Evolutionary conservation across 2,113 vertebrate genomes (phyloP).

Genomic region (Lamprotornis superbus): DNA sequence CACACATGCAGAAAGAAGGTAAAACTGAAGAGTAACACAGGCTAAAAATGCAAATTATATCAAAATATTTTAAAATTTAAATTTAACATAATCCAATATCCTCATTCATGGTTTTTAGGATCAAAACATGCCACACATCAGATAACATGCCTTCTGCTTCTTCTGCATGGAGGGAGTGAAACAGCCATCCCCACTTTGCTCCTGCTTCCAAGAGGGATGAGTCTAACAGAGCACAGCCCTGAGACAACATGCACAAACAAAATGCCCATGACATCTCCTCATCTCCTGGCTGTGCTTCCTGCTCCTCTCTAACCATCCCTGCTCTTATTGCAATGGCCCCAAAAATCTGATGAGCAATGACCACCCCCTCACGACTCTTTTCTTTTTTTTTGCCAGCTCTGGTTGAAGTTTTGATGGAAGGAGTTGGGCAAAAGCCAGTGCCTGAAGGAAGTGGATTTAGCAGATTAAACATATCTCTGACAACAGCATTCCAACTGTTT

Average conservation of each 20-base stretch:
- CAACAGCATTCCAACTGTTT: background rate
- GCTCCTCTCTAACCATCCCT: background rate
- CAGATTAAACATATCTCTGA: background rate
- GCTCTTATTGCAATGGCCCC: background rate
- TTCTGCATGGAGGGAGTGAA: background rate
- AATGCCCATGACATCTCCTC: fast-evolving
- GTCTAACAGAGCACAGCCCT: background rate
- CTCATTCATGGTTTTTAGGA: background rate
- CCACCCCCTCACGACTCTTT: background rate
- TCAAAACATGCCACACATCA: background rate
- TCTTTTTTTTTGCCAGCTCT: background rate
- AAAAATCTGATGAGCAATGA: background rate
- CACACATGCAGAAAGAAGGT: background rate
- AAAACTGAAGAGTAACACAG: background rate
- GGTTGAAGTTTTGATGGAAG: background rate
- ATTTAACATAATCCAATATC: background rate
- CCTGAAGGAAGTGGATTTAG: background rate
- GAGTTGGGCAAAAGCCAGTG: background rate
- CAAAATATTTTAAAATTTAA: background rate
- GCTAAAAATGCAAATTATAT: background rate
- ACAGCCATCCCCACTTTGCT: background rate
- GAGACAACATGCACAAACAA: fast-evolving
- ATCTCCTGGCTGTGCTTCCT: background rate
- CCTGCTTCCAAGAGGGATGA: background rate
- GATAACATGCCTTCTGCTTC: background rate